Conservation (phyloP, 2,797 vertebrate species). For the Miichthys miiuy region DNA sequence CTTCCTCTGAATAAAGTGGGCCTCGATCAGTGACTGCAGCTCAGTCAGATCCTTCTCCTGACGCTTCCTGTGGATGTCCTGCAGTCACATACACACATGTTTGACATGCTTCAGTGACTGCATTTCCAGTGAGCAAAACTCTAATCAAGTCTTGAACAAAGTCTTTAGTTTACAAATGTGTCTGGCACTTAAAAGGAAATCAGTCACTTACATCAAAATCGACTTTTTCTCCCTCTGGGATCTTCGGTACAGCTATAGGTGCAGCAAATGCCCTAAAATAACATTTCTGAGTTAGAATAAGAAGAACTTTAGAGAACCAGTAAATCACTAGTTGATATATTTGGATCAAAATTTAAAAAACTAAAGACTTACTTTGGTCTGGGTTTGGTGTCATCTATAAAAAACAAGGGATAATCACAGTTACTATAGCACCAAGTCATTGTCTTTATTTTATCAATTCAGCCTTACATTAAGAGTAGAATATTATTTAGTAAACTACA, state of each 20-base stretch:
- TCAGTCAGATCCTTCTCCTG: constrained; percentile 84
- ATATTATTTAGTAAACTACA: neutral
- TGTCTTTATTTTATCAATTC: neutral
- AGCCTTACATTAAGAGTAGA: neutral
- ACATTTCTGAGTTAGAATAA: constrained; percentile 19
- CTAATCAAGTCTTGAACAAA: neutral
- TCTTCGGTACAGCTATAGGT: constrained; percentile 78
- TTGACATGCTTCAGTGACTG: neutral
- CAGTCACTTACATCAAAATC: constrained; percentile 84
- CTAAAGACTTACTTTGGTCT: constrained; percentile 80
- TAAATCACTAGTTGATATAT: neutral
- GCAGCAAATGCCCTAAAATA: constrained; percentile 77
- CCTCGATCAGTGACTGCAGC: constrained; percentile 83
- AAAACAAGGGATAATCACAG: constrained; percentile 8
- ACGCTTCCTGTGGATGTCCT: constrained; percentile 86
- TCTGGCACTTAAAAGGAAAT: neutral
- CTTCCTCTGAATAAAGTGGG: constrained; percentile 85
- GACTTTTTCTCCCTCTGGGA: constrained; percentile 84
- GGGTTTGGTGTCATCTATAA: constrained; percentile 79
- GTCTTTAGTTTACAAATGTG: neutral
- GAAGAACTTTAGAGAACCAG: neutral
- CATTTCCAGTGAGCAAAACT: neutral
- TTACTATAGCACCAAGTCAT: neutral
- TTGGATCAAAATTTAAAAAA: neutral
- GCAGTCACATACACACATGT: constrained; percentile 18